These are phyloP conservation scores for Ceyx cyanopectus DNA, from an alignment of 2,113 vertebrate genomes.

Conservation along the genomic window DNA sequence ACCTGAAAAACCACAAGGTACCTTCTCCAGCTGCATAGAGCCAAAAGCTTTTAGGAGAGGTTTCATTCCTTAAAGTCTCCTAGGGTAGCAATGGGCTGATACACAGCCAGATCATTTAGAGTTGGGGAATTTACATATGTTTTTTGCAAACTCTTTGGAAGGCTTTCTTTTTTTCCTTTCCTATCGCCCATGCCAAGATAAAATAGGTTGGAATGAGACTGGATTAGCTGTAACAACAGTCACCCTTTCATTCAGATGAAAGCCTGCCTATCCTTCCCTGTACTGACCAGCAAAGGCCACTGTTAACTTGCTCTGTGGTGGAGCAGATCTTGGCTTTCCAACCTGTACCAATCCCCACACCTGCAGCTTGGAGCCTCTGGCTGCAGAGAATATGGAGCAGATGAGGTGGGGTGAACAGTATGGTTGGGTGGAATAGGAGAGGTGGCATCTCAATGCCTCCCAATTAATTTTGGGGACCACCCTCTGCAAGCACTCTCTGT, in stretches of 20 bases:
- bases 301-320: neutral
- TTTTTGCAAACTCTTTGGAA: constrained; percentile 15
- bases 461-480: neutral
- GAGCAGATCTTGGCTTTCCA: neutral
- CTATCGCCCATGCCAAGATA: neutral
- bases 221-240: constrained; percentile 12
- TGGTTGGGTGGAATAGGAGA: neutral
- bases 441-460: neutral
- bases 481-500: neutral
- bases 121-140: neutral
- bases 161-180: neutral
- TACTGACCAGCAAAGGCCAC: neutral
- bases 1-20: constrained; percentile 35
- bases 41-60: constrained; percentile 3
- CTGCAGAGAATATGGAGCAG: neutral
- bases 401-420: accelerated
- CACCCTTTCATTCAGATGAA: neutral
- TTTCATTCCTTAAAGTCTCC: constrained; percentile 47
- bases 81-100: neutral
- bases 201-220: constrained; percentile 22
- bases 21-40: neutral
- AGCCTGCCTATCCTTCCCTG: neutral
- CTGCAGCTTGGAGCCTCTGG: neutral
- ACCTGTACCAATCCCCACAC: accelerated
- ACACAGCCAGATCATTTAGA: constrained; percentile 6